Conservation (phyloP, 1,140 invertebrate species). For the Meloidogyne exigua region DNA sequence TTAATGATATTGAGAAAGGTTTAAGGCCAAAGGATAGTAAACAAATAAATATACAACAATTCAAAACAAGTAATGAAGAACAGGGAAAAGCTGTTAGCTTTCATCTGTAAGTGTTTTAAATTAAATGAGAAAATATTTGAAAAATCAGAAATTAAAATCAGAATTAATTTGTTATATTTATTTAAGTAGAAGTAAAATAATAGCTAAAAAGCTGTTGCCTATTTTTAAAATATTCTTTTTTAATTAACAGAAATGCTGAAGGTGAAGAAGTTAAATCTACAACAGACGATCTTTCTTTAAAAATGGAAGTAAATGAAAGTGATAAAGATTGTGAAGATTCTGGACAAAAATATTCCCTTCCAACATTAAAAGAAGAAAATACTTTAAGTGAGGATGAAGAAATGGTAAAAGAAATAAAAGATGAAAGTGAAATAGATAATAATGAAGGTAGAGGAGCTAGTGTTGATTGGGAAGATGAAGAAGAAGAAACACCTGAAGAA, state of each 20-base stretch:
- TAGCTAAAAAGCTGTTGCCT: no score
- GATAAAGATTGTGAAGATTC: not conserved
- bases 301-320: slow-evolving; percentile 20
- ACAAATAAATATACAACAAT: not conserved
- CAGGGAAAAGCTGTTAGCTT: slow-evolving; percentile 22
- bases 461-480: slow-evolving; percentile 22
- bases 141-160: no score
- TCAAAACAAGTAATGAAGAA: not conserved
- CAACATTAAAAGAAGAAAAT: slow-evolving; percentile 12
- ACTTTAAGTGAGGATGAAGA: not conserved
- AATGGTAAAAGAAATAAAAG: not conserved
- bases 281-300: slow-evolving; percentile 3
- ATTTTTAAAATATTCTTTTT: no score
- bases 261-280: slow-evolving; percentile 8
- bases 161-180: no score
- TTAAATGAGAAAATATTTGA: not conserved
- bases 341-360: slow-evolving; percentile 12
- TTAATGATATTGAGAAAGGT: not conserved
- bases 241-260: not conserved
- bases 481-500: slow-evolving; percentile 27
- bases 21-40: not conserved
- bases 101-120: slow-evolving; percentile 6
- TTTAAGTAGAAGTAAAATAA: no score
- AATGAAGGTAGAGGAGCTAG: slow-evolving; percentile 10
- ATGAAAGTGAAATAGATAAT: not conserved